Base-by-base conservation (phyloP, 2,113 vertebrate species). In the Prochilodus magdalenae region DNA sequence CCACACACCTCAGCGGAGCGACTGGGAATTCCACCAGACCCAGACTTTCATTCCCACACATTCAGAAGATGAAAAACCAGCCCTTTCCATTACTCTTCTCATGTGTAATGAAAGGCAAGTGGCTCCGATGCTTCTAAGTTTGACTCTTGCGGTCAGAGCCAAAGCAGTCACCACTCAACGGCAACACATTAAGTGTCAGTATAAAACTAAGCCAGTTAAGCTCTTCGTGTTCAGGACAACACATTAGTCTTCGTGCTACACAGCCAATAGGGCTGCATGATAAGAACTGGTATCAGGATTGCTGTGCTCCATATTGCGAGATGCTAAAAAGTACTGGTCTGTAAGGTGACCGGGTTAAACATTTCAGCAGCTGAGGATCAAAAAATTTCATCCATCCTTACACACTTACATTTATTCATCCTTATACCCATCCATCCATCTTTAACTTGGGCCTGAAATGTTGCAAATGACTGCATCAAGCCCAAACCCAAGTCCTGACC, bases 1-100 rank as follows among this genome's bases (percentile, higher is more conserved):
- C 29, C 82, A 73, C 59, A 73, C 82, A 72, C 79, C 79, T 74
- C 60, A 40, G 79, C 47, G 57, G 71, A 55, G 60, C n/a, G n/a
- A 81, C 47, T n/a, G 22, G 33, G 33, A 70, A 70, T 70, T 27
- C 40, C 65, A 36, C 29, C 12, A 13, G 13, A 20, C 66, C 60
- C 71, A 73, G 18, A 30, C 57, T 49, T 27, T 66, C 59, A 66
- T 66, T 66, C 63, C 71, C 60, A 74, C 79, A 73, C 49, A 40
- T 20, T 66, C 12, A 53, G 33, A 65, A 55, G 79, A 80, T 73
- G 70, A 66, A 63, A 65, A 20, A 55, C 36, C 59, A 26, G 26
- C 77, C 33, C 27, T 59, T 71, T 59, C 62, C 57, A 47, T 77
- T 47, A 60, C 51, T 57, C 22, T 2, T 26, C 63, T 55, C 10